Percentiles rank a stretch among this genome's conserved stretches.
Evolutionary conservation across 2,888 invertebrate species (phyloP).

Genomic region (Uropetala carovei): DNA sequence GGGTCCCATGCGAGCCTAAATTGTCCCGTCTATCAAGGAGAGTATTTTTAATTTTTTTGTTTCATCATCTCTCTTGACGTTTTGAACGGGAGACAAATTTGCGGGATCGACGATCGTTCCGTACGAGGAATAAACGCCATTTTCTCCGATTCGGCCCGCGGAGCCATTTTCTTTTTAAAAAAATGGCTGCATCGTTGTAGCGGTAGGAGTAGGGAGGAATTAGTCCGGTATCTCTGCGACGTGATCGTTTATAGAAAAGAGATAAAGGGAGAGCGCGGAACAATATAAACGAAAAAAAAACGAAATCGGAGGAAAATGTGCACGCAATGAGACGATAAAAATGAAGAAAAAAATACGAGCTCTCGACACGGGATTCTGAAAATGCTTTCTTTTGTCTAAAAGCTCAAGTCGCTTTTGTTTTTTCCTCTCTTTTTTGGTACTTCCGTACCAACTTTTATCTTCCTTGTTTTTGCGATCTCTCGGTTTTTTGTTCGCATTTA

Average conservation of each 20-base stretch:
- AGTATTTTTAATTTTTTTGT: too few species aligned
- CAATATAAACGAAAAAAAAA: neutral
- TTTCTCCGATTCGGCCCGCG: conserved; percentile 14
- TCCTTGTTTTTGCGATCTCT: too few species aligned
- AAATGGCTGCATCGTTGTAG: neutral
- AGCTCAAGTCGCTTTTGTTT: too few species aligned
- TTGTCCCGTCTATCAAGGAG: too few species aligned
- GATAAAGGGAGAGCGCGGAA: neutral
- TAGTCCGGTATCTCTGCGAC: neutral
- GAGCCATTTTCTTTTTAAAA: neutral
- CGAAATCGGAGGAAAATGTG: neutral
- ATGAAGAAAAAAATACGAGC: too few species aligned
- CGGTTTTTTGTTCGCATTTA: too few species aligned
- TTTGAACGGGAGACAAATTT: neutral
- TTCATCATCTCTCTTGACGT: neutral
- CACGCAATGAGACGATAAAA: too few species aligned
- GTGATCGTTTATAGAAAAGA: neutral
- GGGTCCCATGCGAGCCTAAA: too few species aligned
- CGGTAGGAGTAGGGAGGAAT: neutral
- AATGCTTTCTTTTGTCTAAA: too few species aligned
- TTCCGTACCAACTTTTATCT: too few species aligned
- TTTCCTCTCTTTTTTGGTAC: too few species aligned
- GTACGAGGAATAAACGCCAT: neutral
- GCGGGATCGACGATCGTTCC: neutral
- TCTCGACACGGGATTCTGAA: too few species aligned